Base-by-base conservation (phyloP, 2,797 vertebrate species). In the Semaprochilodus insignis region DNA sequence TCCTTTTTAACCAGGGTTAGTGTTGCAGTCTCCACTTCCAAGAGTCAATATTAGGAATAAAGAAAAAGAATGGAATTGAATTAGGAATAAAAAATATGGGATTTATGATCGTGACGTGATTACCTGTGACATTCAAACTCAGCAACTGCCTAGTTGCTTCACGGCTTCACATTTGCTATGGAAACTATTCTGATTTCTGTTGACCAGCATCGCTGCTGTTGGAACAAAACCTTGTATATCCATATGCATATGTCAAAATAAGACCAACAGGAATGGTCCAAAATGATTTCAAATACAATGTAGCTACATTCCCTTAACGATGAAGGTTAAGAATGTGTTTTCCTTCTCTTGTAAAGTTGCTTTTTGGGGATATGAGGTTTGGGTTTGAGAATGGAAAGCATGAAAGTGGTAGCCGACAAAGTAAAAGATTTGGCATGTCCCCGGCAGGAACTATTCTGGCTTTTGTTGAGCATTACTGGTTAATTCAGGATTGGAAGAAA, bases 1-100 rank as follows among this genome's bases (percentile, higher is more conserved):
- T 90, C 84, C 88, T 89, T 86, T 88, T 84, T 87, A 92, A 91
- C 91, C 90, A 91, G 87, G 77, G 17, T 79, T 79, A 85, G 86
- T 80, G 88, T 87, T 85, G 77, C 74, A 76, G 72, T 81, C 88
- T 86, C 85, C 82, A 72, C 81, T 72, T 74, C 85, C 87, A 85
- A 82, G 85, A 82, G 85, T 90, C 89, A 92, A 90, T 90, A 92
- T 72, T 71, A 15, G 15, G 48, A 59, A 87, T 82, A 77, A 84
- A 90, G 74, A 63, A 63, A 59, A 89, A 80, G 57, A 89, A 88
- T 84, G 2, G 31, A 36, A 36, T 36, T 19, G 65, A 67, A 40
- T 67, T 67, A 11, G 34, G 17, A 19, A 67, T 40, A 31, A 67
- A 34, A 66, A 80, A 87, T 85, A 60, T 82, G 84, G 17, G 57